Percentiles rank a stretch among this genome's conserved stretches.
These are phyloP conservation scores for Ditylenchus weischeri DNA, from an alignment of 2,888 invertebrate species.

Conservation along the genomic window DNA sequence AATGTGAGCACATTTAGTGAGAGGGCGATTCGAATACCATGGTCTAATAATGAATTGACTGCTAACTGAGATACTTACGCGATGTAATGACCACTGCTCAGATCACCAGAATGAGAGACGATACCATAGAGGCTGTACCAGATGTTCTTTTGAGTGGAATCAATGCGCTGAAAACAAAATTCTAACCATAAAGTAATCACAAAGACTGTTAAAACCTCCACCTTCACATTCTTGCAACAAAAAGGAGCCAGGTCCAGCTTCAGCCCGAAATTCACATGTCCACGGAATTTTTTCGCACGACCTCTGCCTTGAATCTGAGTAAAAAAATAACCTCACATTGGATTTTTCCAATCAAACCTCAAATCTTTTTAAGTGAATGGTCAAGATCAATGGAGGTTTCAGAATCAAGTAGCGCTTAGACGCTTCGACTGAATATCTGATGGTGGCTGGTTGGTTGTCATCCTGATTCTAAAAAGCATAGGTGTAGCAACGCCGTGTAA, in stretches of 20 bases:
- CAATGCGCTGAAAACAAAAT: slow-evolving; percentile 32
- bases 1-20: no score
- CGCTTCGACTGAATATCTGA: slow-evolving; percentile 40
- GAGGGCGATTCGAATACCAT: no score
- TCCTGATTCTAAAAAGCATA: background rate
- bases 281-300: slow-evolving; percentile 24
- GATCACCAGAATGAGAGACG: slow-evolving; percentile 86
- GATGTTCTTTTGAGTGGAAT: slow-evolving; percentile 59
- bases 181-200: background rate
- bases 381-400: slow-evolving; percentile 85
- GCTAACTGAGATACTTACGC: slow-evolving; percentile 80
- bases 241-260: slow-evolving; percentile 84
- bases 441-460: background rate
- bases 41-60: background rate
- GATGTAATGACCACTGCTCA: slow-evolving; percentile 86
- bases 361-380: slow-evolving; percentile 90
- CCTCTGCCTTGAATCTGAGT: background rate
- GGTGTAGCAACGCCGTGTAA: background rate
- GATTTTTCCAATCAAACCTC: slow-evolving; percentile 58
- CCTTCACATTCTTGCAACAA: slow-evolving; percentile 64
- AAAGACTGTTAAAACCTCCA: slow-evolving; percentile 12
- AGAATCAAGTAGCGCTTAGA: slow-evolving; percentile 68
- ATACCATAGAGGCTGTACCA: slow-evolving; percentile 88
- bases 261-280: slow-evolving; percentile 79
- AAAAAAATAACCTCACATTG: no score